A percentile compares a stretch with the other conserved stretches of the same genome.
Evolutionary conservation across 2,113 vertebrate genomes (phyloP).

Genomic region (Cricetomys ansorgei): DNA sequence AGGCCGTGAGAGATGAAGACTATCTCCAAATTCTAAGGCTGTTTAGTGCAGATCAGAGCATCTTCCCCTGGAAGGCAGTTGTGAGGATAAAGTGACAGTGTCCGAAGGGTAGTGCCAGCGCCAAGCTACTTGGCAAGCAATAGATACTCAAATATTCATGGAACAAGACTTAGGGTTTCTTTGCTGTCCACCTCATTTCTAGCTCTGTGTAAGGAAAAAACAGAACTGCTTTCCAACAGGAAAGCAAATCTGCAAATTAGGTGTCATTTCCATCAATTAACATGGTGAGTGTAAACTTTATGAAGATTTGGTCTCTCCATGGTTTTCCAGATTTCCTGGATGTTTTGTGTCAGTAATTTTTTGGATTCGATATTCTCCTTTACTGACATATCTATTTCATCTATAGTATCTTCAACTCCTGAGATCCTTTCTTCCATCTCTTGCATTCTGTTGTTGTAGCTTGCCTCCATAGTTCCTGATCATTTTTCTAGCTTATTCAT

Average conservation of each 20-base stretch:
- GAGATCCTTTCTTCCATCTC: too few relatives aligned
- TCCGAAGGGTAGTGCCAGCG: background rate
- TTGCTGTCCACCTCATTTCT: background rate
- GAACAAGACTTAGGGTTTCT: background rate
- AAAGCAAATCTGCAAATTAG: conserved; percentile 24
- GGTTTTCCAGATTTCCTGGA: too few relatives aligned
- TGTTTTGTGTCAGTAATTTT: too few relatives aligned
- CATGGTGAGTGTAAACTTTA: background rate
- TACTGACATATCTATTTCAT: too few relatives aligned
- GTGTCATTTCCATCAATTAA: conserved; percentile 15
- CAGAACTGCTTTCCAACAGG: background rate
- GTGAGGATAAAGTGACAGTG: background rate
- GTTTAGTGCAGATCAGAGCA: background rate
- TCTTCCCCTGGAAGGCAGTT: background rate
- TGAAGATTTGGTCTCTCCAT: too few relatives aligned
- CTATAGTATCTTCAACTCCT: too few relatives aligned
- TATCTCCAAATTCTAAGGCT: background rate
- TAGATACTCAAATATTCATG: background rate
- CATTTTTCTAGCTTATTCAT: too few relatives aligned
- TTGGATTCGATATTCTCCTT: too few relatives aligned
- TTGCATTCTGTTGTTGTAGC: too few relatives aligned
- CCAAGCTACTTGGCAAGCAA: background rate
- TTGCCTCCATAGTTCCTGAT: too few relatives aligned
- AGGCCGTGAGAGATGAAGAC: background rate
- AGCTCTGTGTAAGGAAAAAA: background rate